phyloP scores from a whole-genome alignment of 2,888 invertebrate species.

The Pseudanteris insignis region DNA sequence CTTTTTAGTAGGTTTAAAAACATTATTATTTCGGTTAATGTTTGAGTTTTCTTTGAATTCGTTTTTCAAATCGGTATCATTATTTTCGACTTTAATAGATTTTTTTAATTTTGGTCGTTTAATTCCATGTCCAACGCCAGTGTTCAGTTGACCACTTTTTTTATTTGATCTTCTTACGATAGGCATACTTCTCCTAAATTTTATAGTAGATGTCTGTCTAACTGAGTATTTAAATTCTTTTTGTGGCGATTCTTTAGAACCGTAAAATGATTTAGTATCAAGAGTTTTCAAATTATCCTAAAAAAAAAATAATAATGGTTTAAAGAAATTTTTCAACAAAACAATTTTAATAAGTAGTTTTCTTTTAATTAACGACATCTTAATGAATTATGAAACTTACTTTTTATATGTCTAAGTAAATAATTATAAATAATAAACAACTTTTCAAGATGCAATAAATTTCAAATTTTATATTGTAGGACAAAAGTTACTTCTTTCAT shows the following conservation, averaged over 20 bases:
- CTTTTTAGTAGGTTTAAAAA: not conserved
- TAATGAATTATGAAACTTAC: too few relatives aligned
- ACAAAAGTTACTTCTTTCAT: too few relatives aligned
- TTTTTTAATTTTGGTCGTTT: slow-evolving; percentile 70
- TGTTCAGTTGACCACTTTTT: slow-evolving; percentile 72
- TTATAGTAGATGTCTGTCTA: slow-evolving; percentile 11
- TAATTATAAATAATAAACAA: not conserved
- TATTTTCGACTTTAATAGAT: slow-evolving; percentile 23
- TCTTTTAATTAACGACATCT: too few relatives aligned
- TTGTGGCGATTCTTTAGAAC: slow-evolving; percentile 21
- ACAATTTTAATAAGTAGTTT: not conserved
- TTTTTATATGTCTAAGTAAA: too few relatives aligned
- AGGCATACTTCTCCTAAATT: not conserved
- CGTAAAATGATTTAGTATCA: slow-evolving; percentile 58
- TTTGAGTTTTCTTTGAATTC: slow-evolving; percentile 2
- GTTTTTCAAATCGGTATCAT: slow-evolving; percentile 5
- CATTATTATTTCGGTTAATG: not conserved
- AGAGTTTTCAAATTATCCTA: slow-evolving; percentile 46
- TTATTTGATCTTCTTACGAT: slow-evolving; percentile 47
- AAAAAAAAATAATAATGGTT: not conserved
- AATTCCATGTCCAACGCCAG: slow-evolving; percentile 74
- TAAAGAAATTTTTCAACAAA: not conserved
- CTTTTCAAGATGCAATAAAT: too few relatives aligned
- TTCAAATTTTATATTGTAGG: too few relatives aligned
- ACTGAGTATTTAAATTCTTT: too few relatives aligned